Base-by-base conservation (phyloP, 2,797 vertebrate species). In the Falco novaeseelandiae region DNA sequence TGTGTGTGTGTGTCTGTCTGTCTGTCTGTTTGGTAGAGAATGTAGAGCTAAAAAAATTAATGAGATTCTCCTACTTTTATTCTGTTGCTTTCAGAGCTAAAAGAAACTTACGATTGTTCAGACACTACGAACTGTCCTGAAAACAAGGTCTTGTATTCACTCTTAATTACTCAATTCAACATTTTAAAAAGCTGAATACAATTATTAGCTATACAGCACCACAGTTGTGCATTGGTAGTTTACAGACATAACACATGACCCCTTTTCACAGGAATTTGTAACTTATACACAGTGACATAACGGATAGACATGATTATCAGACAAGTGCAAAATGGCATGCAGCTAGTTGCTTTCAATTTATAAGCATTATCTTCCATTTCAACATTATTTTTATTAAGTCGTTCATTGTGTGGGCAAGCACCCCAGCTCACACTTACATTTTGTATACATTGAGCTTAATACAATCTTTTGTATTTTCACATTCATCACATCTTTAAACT, bases 281-380 rank as follows among this genome's bases (percentile, higher is more conserved):
- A 29, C 83, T 92, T 70, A 90, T 66, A 90, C 61, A 95, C 67
- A 85, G 25, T 78, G 84, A 92, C 12, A 0, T 46, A 70, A 94
- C 79, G 86, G 44, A 84, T 7, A 87, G 65, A 89, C 71, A 72
- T 67, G 82, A 74, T 72, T 66, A 89, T 85, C 78, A 82, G 87
- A 96, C 87, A 91, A 96, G 84, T 91, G 84, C 89, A 96, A 95
- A 96, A 88, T 62, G 73, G 48, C 95, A 94, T 94, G 87, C 94
- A 97, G 49, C 70, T 87, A 66, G 32, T 57, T 87, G 85, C 42
- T 93, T 87, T 91, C 66, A 40, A 66, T 16, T 93, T 51, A 52
- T 52, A 89, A 55, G 89, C 51, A 59, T 71, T 55, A 89, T 72
- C 66, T 89, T 94, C 72, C 79, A 88, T 87, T 87, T 96, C 82